These are phyloP conservation scores for Chirona hameri DNA, from an alignment of 2,888 invertebrate species.

Conservation along the genomic window DNA sequence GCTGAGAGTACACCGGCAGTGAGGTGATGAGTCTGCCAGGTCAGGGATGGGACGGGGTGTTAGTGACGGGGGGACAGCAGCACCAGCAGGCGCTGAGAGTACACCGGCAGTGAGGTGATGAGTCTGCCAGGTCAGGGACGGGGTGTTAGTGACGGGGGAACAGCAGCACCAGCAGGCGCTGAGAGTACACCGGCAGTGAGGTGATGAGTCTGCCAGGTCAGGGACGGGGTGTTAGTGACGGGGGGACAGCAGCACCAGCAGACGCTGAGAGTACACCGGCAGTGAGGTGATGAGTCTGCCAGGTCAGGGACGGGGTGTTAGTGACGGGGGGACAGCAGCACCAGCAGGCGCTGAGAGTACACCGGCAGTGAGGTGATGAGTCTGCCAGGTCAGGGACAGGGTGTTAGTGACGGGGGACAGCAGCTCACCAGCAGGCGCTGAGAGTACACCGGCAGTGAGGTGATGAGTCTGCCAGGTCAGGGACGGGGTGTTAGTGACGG, in stretches of 20 bases:
- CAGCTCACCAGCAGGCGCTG: slow-evolving; percentile 71
- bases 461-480: slow-evolving; percentile 34
- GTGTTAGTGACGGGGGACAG: too few relatives aligned
- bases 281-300: slow-evolving; percentile 51
- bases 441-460: slow-evolving; percentile 75
- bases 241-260: slow-evolving; percentile 57
- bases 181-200: slow-evolving; percentile 79
- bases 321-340: too few relatives aligned
- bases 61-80: too few relatives aligned
- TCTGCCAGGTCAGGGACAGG: not conserved
- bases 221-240: too few relatives aligned
- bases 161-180: slow-evolving; percentile 64
- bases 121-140: too few relatives aligned
- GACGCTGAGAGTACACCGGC: slow-evolving; percentile 84
- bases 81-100: slow-evolving; percentile 80
- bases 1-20: not conserved
- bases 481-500: too few relatives aligned
- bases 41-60: not conserved
- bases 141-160: too few relatives aligned
- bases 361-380: slow-evolving; percentile 62
- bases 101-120: slow-evolving; percentile 64
- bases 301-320: not conserved
- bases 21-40: not conserved
- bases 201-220: slow-evolving; percentile 34
- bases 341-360: slow-evolving; percentile 83